Conservation (phyloP, 2,888 invertebrate genomes). For the Byasa hedistus region DNA sequence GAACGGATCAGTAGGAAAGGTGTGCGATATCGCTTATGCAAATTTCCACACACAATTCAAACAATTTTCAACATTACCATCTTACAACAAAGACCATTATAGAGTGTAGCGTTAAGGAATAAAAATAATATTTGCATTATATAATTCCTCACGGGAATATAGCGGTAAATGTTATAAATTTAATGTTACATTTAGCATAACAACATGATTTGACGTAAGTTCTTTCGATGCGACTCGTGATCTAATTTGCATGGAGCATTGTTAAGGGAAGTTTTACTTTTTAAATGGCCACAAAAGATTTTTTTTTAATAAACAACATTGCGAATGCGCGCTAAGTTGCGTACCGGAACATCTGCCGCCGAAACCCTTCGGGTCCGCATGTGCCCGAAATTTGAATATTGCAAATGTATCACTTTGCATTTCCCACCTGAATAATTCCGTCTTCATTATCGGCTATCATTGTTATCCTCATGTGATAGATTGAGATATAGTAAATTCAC, state of each 20-base stretch:
- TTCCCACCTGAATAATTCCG: constrained; percentile 21
- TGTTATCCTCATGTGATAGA: neutral
- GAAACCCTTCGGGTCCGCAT: constrained; percentile 38
- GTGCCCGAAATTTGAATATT: constrained; percentile 46
- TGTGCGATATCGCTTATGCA: constrained; percentile 70
- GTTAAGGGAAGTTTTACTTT: constrained; percentile 72
- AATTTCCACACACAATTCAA: constrained; percentile 55
- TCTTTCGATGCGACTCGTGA: constrained; percentile 41
- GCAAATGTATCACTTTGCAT: constrained; percentile 32
- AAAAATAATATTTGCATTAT: constrained; percentile 54
- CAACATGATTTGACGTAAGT: constrained; percentile 37
- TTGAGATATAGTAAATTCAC: neutral
- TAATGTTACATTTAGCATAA: constrained; percentile 49
- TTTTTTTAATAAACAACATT: constrained; percentile 75
- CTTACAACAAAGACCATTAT: constrained; percentile 36
- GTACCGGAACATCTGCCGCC: constrained; percentile 75
- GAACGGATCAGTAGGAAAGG: constrained; percentile 72
- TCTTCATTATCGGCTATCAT: constrained; percentile 13
- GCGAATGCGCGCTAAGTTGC: constrained; percentile 60
- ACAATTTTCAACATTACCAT: constrained; percentile 40
- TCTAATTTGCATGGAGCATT: constrained; percentile 79
- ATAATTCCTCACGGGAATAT: constrained; percentile 43
- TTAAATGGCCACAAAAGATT: constrained; percentile 78
- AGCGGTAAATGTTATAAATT: constrained; percentile 36
- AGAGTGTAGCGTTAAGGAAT: constrained; percentile 36